phyloP scores from a whole-genome alignment of 1,140 invertebrate genomes.

The Anoplolepis gracilipes region DNA sequence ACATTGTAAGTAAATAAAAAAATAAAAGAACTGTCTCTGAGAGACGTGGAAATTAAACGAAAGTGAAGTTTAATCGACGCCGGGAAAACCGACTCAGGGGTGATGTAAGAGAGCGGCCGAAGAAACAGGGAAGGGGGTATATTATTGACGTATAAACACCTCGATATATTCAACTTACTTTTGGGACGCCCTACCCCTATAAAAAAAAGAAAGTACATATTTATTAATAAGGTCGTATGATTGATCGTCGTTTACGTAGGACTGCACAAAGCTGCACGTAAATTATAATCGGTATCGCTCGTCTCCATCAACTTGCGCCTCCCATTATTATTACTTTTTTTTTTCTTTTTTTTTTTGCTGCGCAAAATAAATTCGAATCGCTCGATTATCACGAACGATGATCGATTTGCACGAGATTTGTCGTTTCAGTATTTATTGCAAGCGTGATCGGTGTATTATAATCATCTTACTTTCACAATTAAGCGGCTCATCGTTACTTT shows the following conservation, averaged over 20 bases:
- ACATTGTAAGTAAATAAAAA: not conserved
- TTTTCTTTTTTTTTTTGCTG: slow-evolving; percentile 42
- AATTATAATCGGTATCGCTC: slow-evolving; percentile 62
- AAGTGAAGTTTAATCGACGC: slow-evolving; percentile 33
- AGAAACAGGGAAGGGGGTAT: slow-evolving; percentile 75
- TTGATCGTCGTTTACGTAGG: slow-evolving; percentile 46
- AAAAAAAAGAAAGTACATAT: slow-evolving; percentile 85
- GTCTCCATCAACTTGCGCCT: slow-evolving; percentile 44
- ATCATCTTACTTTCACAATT: slow-evolving; percentile 50
- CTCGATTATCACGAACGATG: not conserved
- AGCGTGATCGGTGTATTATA: slow-evolving; percentile 23
- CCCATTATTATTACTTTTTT: slow-evolving; percentile 29
- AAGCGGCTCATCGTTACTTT: slow-evolving; percentile 65
- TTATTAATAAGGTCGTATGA: slow-evolving; percentile 80
- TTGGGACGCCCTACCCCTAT: slow-evolving; percentile 86
- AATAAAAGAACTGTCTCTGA: not conserved
- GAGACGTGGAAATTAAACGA: not conserved
- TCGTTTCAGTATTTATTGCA: slow-evolving; percentile 18
- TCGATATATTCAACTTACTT: slow-evolving; percentile 84
- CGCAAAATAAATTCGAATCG: not conserved
- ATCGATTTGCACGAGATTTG: slow-evolving; percentile 14
- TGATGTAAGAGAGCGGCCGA: slow-evolving; percentile 75
- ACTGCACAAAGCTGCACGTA: slow-evolving; percentile 64
- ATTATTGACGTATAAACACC: slow-evolving; percentile 84
- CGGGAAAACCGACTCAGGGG: slow-evolving; percentile 18